These are phyloP conservation scores for Passer domesticus DNA, from an alignment of 2,113 vertebrate genomes.

Conservation along the genomic window DNA sequence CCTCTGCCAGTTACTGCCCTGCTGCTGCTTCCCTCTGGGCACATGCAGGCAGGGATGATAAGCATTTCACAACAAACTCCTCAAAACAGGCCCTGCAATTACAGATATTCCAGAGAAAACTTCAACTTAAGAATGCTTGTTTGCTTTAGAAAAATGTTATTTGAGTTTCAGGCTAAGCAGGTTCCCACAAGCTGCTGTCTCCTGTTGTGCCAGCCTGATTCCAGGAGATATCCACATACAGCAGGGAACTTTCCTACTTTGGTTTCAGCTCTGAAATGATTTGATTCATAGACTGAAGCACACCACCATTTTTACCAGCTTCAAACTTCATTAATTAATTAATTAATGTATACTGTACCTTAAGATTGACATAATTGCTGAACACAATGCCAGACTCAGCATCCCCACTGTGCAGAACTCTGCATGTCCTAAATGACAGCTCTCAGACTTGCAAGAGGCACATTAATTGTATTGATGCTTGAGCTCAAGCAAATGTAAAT, in stretches of 20 bases:
- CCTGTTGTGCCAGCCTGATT: not conserved
- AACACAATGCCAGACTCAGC: not conserved
- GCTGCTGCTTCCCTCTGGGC: not conserved
- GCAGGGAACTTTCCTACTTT: not conserved
- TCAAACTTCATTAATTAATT: not conserved
- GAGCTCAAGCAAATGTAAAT: not conserved
- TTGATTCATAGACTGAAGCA: not conserved
- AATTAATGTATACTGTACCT: not conserved
- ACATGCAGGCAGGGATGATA: not conserved
- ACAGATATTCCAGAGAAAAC: not conserved
- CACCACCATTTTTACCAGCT: not conserved
- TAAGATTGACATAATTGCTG: not conserved
- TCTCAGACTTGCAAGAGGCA: not conserved
- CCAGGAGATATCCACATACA: not conserved
- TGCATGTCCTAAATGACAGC: not conserved
- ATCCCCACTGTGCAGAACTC: not conserved
- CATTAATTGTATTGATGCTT: not conserved
- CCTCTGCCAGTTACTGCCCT: not conserved
- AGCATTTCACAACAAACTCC: not conserved
- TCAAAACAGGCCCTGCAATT: not conserved
- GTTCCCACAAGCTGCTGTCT: not conserved
- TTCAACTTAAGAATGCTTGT: not conserved
- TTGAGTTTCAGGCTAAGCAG: not conserved
- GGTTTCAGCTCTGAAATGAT: not conserved
- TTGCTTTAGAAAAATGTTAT: not conserved